Percentiles rank a stretch among this genome's conserved stretches.
These are phyloP conservation scores for Premnoplex brunnescens DNA, from an alignment of 2,797 vertebrate species.

Conservation along the genomic window DNA sequence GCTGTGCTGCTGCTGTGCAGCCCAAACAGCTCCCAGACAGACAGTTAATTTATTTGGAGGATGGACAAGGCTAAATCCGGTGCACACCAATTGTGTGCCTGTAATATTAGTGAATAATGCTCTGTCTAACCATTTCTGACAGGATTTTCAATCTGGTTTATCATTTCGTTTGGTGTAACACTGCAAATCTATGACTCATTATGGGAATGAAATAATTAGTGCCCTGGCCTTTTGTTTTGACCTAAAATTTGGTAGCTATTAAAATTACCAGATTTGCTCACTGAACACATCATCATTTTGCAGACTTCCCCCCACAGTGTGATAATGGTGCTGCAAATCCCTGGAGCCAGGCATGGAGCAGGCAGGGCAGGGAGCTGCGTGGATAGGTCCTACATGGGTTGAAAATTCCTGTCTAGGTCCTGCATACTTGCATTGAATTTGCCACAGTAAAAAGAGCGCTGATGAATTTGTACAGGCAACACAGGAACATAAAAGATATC, in stretches of 20 bases:
- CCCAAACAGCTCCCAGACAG: neutral
- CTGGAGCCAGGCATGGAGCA: neutral
- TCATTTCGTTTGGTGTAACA: constrained; percentile 19
- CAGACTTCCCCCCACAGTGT: neutral
- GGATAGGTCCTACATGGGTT: neutral
- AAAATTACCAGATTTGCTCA: neutral
- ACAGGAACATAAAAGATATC: neutral
- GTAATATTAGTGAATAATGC: constrained; percentile 21
- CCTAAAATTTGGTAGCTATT: neutral
- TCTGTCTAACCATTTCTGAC: constrained; percentile 17
- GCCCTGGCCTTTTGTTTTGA: neutral
- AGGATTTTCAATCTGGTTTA: constrained; percentile 36
- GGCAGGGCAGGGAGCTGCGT: neutral
- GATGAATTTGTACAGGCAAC: neutral
- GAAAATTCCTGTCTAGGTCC: neutral
- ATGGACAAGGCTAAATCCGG: neutral
- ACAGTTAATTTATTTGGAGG: constrained; percentile 8
- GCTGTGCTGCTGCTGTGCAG: neutral
- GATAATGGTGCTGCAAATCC: neutral
- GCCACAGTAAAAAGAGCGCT: neutral
- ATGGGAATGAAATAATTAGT: constrained; percentile 29
- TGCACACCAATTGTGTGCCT: neutral
- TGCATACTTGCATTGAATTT: neutral
- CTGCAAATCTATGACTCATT: constrained; percentile 19
- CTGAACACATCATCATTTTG: neutral